Evolutionary conservation across 1,140 invertebrate genomes (phyloP), one percentile per base, ranked within the genome.

Genomic region (Zaprionus lachaisei): DNA sequence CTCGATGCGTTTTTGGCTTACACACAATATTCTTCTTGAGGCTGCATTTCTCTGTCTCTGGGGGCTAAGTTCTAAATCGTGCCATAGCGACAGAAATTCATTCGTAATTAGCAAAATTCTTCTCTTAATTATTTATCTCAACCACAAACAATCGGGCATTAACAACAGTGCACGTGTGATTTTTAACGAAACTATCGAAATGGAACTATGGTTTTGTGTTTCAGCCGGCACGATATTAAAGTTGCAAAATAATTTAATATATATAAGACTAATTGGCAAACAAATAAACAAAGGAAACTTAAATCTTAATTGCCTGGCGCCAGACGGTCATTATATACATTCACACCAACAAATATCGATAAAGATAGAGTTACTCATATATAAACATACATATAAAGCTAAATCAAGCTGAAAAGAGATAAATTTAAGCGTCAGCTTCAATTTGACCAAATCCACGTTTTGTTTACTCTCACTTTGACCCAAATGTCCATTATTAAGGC

Each of bases 301-400:
- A 80, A 87, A 60, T 51, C 77, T 78, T 87, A 72, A 87, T 87
- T 87, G 84, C 64, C 28, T 70, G 83, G 83, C 83, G 83, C 83
- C 83, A 87, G 73, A 80, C 83, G 55, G 63, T 87, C 70, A 64
- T 75, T 74, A 78, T 68, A 41, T 62, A 47, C 31, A 34, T 11
- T 67, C 51, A 55, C 37, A 31, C 14, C 28, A 15, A 44, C 22
- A 51, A 22, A 51, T 38, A 38, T n/a, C n/a, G 41, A 7, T 47
- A 17, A 7, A 41, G 11, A 71, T 55, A 28, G 7, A 67, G 26
- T 47, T 72, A 66, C 26, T 17, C 24, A 49, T 31, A 44, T 47
- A 17, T 56, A 34, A 17, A n/a, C 15, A 54, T 49, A 68, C 44
- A 22, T 61, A 41, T 61, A 72, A 62, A 78, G 20, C n/a, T 72